Base-by-base conservation (phyloP, 2,797 vertebrate species). In the Harpagifer antarcticus region DNA sequence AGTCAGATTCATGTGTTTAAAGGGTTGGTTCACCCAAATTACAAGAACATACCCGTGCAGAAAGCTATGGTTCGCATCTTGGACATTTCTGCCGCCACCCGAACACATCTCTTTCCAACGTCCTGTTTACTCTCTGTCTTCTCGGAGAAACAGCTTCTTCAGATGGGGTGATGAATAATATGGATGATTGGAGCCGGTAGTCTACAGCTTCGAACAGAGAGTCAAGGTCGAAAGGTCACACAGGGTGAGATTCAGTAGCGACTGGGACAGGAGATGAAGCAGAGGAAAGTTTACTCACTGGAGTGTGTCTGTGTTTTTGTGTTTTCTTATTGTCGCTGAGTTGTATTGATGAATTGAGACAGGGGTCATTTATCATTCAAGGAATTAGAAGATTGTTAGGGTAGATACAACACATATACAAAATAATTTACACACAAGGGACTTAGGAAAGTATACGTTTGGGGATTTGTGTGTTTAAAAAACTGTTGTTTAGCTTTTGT, bases 161-260 rank as follows among this genome's bases (percentile, higher is more conserved):
- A 48, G 5, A 57, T 7, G 13, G 7, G 10, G 20, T 48, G 45
- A 56, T 60, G 23, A 56, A 74, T 50, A 42, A 59, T 17, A 12
- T 16, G 33, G 23, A 58, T 15, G 58, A 50, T 71, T 40, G 50
- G 50, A 76, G 56, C 45, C 15, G 68, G 54, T 58, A 63, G 65
- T 59, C 47, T 13, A 54, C 52, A 63, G 72, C 53, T 67, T 45
- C 37, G 20, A 55, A 42, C 53, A 43, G 33, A 62, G 31, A 55
- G 54, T 54, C 48, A 62, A 53, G 71, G 40, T 65, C n/a, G 72
- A 77, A 60, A 78, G 68, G 74, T 75, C 59, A 72, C 33, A 47
- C 54, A 27, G 55, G 66, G 33, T 56, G 31, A 44, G 14, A 19
- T 33, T 65, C 40, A 70, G 57, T 42, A 62, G 55, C 60, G 58